Conservation (phyloP, 2,113 vertebrate genomes). For the Chionis minor region DNA sequence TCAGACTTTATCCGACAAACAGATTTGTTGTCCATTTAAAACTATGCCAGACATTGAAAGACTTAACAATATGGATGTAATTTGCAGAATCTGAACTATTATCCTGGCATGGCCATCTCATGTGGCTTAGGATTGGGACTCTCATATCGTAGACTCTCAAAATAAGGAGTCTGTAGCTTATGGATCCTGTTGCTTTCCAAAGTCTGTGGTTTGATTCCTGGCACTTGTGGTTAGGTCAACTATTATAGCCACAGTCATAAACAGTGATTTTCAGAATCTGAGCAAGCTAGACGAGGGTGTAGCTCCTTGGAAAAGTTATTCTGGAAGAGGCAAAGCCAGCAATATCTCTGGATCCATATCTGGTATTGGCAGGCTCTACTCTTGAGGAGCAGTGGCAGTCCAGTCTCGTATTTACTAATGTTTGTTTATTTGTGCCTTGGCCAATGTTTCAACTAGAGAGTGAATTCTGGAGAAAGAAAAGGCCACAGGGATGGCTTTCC, state of each 20-base stretch:
- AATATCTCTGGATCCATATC: conserved; percentile 35
- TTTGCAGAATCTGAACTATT: neutral
- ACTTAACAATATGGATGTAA: neutral
- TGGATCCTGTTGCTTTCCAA: neutral
- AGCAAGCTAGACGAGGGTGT: conserved; percentile 54
- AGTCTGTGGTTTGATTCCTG: conserved; percentile 53
- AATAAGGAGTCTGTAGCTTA: neutral
- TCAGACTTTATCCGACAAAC: conserved; percentile 3
- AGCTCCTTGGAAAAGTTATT: conserved; percentile 43
- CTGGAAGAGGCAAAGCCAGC: conserved; percentile 15
- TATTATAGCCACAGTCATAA: conserved; percentile 27
- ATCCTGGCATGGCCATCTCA: neutral
- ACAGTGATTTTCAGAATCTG: conserved; percentile 50
- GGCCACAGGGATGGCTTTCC: neutral
- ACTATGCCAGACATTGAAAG: neutral
- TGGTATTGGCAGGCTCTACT: neutral
- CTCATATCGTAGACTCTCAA: neutral
- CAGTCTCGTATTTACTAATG: neutral
- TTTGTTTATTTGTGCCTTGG: conserved; percentile 57
- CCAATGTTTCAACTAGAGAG: conserved; percentile 34
- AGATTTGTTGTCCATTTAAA: conserved; percentile 27
- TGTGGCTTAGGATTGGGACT: neutral
- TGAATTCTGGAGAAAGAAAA: conserved; percentile 35
- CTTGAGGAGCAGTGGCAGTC: neutral
- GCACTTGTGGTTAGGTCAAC: conserved; percentile 31